Evolutionary conservation across 2,888 invertebrate genomes (phyloP), one percentile per base, ranked within the genome.

Genomic region (Stenichneumon culpator): DNA sequence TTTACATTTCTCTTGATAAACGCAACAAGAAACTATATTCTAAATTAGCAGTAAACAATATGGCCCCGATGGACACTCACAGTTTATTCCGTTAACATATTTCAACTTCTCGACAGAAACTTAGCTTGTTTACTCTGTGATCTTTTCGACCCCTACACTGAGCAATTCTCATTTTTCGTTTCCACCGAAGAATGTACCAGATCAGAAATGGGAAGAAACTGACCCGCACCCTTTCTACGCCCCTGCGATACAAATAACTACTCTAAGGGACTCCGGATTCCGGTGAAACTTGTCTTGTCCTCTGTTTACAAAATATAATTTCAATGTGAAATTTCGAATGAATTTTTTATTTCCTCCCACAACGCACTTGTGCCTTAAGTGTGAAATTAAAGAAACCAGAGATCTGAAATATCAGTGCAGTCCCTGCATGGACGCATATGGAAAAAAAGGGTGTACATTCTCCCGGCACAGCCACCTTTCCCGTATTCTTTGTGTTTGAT

Each of bases 401-500:
- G 25, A 36, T 19, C 19, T 11, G 32, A 1, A 50, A 44, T 16
- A 60, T 7, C 50, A 19, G 28, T 22, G 32, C 11, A 11, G 32
- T 9, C 65, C 22, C 63, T 28, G 50, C n/a, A 63, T n/a, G 19
- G 32, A 14, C 63, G 36, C 4, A 16, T 6, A 36, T 0, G n/a
- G n/a, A n/a, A 39, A 65, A 36, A 65, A 19, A 28, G 19, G 19
- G 47, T 47, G 47, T 47, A 47, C 28, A 47, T 50, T 47, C 63
- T 50, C 39, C 9, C 28, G 22, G 19, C 19, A 47, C 74, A 32
- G 63, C 63, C 74, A 74, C 74, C 63, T 60, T 4, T 14, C 7
- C 54, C 25, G n/a, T 44, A 52, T 65, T 75, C 65, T 75, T 75
- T 52, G 50, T 50, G 63, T 63, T 14, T 63, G 50, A 75, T 75